Percentiles rank a stretch among this genome's conserved stretches.
Evolutionary conservation across 2,797 vertebrate species (phyloP).

Genomic region (Tenualosa ilisha): DNA sequence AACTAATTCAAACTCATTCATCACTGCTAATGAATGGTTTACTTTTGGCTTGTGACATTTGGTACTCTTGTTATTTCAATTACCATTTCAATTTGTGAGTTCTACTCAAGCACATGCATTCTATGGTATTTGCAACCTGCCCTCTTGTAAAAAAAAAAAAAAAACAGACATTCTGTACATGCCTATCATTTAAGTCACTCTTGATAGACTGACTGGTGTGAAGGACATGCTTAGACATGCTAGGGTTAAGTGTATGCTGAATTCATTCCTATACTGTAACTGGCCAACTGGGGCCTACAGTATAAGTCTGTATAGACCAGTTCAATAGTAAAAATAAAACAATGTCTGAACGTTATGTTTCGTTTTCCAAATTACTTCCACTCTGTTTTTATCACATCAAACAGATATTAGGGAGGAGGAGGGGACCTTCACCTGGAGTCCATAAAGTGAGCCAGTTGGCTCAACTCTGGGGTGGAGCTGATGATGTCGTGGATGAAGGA

Average conservation of each 20-base stretch:
- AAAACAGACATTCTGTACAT: not conserved
- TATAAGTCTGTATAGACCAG: too few species aligned
- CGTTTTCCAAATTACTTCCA: too few species aligned
- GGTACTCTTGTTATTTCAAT: not conserved
- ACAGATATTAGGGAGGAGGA: not conserved
- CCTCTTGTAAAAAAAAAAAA: not conserved
- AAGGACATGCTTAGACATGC: not conserved
- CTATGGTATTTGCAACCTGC: not conserved
- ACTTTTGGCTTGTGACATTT: not conserved
- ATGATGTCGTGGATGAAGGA: constrained; percentile 72
- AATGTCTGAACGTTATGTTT: too few species aligned
- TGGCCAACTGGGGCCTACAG: too few species aligned
- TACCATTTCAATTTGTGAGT: not conserved
- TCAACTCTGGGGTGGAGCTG: constrained; percentile 77
- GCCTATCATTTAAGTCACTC: not conserved
- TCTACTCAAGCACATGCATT: not conserved
- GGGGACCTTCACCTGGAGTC: constrained; percentile 63
- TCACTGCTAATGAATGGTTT: not conserved
- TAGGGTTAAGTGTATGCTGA: too few species aligned
- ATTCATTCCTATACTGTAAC: not conserved
- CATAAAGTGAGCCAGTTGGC: constrained; percentile 57
- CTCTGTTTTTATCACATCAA: too few species aligned
- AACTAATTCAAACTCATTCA: not conserved
- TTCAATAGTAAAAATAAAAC: too few species aligned
- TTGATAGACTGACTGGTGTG: not conserved